Conservation (phyloP, 2,113 vertebrate genomes). For the Rhynchomys soricoides region DNA sequence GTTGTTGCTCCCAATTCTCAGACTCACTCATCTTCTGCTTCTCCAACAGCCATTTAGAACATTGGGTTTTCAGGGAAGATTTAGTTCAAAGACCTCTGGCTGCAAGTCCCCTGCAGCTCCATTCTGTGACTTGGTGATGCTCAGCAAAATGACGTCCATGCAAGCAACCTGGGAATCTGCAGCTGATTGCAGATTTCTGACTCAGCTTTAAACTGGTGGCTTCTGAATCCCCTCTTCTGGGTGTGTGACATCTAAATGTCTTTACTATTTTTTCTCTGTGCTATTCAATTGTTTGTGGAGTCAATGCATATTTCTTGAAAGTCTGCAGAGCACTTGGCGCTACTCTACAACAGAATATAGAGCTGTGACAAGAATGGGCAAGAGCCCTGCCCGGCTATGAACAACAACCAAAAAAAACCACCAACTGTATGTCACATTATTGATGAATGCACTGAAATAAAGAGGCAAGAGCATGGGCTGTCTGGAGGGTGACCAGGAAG, state of each 20-base stretch:
- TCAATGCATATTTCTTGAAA: neutral
- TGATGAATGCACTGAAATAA: neutral
- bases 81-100: neutral
- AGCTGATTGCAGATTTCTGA: neutral
- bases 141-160: neutral
- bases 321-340: neutral
- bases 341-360: neutral
- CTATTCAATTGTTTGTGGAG: neutral
- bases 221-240: neutral
- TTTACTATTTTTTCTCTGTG: neutral
- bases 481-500: neutral
- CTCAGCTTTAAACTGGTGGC: neutral
- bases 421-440: neutral
- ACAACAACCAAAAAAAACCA: too few relatives aligned
- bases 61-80: neutral
- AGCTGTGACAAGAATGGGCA: neutral
- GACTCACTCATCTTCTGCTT: neutral
- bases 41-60: neutral
- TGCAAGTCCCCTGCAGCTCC: neutral
- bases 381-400: neutral
- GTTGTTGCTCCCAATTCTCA: fast-evolving
- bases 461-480: neutral
- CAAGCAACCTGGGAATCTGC: neutral
- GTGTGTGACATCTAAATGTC: neutral
- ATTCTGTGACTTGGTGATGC: neutral